Conservation (phyloP, 2,797 vertebrate species). For the Sciurus vulgaris region DNA sequence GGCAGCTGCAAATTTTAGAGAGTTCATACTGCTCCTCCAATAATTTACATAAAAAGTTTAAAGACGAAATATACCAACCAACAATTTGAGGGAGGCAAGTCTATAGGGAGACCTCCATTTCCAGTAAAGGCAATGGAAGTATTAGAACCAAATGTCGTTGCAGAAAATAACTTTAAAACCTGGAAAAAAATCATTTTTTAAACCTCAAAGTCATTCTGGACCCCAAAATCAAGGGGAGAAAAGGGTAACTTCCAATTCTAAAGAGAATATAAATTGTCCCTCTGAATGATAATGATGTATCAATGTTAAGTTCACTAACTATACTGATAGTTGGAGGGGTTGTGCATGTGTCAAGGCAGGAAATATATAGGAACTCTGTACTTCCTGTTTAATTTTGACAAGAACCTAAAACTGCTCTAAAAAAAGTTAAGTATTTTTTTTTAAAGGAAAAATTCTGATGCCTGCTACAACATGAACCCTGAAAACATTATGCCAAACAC, state of each 20-base stretch:
- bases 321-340: neutral
- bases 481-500: neutral
- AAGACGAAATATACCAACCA: constrained; percentile 3
- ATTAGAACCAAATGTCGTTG: constrained; percentile 35
- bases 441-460: too few species aligned
- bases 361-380: neutral
- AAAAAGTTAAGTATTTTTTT: too few species aligned
- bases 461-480: neutral
- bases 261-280: neutral
- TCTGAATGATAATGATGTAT: neutral
- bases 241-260: neutral
- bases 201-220: neutral
- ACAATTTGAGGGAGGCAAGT: neutral
- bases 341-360: neutral
- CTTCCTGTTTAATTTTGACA: neutral
- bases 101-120: neutral
- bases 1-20: neutral
- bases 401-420: neutral
- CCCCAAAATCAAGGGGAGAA: neutral
- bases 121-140: neutral
- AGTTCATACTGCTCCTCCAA: neutral
- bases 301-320: neutral
- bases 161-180: constrained; percentile 8
- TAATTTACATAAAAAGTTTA: constrained; percentile 3
- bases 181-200: neutral